Conservation (phyloP, 1,140 invertebrate genomes). For the Spodoptera litura region DNA sequence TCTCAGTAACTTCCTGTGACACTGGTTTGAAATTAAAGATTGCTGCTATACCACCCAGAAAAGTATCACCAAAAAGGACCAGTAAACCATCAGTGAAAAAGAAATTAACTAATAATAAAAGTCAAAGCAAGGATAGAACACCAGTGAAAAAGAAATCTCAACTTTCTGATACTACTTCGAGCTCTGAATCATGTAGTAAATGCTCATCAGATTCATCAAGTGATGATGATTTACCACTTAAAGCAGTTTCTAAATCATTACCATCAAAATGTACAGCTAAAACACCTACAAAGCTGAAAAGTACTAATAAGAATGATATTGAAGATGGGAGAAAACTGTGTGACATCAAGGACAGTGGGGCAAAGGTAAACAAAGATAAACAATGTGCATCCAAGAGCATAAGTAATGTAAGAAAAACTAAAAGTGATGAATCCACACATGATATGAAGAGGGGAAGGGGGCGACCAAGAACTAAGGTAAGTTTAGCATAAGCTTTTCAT, state of each 20-base stretch:
- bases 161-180: constrained; percentile 74
- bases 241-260: constrained; percentile 75
- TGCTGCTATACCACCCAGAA: constrained; percentile 76
- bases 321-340: constrained; percentile 68
- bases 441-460: constrained; percentile 67
- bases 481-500: constrained; percentile 43
- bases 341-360: constrained; percentile 65
- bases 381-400: constrained; percentile 65
- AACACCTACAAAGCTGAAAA: constrained; percentile 59
- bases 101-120: constrained; percentile 60
- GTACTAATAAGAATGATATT: constrained; percentile 70
- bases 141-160: constrained; percentile 66
- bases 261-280: constrained; percentile 70
- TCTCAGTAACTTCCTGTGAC: constrained; percentile 81
- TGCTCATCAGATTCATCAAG: constrained; percentile 81
- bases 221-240: constrained; percentile 80
- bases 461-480: constrained; percentile 74
- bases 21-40: constrained; percentile 81
- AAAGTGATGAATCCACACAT: constrained; percentile 71
- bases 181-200: constrained; percentile 80
- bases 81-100: constrained; percentile 71
- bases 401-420: constrained; percentile 74
- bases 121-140: constrained; percentile 58
- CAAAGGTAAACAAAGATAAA: constrained; percentile 64
- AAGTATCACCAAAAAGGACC: constrained; percentile 67